These are phyloP conservation scores for Nothoprocta perdicaria DNA, from an alignment of 2,113 vertebrate genomes.

Conservation along the genomic window DNA sequence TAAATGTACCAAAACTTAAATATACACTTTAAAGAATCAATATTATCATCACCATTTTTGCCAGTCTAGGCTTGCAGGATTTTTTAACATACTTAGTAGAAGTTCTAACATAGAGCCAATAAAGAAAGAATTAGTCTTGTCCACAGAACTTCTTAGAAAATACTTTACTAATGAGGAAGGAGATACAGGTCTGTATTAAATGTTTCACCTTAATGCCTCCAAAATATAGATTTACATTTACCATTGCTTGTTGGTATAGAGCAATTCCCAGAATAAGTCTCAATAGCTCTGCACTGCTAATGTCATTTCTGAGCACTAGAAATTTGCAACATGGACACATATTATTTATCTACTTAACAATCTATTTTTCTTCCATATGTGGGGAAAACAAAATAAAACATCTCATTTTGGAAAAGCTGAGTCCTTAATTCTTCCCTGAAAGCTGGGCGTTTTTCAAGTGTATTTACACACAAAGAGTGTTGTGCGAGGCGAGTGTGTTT, in stretches of 20 bases:
- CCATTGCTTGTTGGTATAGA: not conserved
- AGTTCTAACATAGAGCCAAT: not conserved
- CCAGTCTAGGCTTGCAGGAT: not conserved
- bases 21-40: not conserved
- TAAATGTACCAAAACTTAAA: not conserved
- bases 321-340: not conserved
- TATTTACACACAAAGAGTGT: not conserved
- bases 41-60: not conserved
- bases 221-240: not conserved
- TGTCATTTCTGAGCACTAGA: not conserved
- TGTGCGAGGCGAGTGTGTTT: not conserved
- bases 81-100: not conserved
- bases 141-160: not conserved
- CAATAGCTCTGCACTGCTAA: not conserved
- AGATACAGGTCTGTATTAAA: not conserved
- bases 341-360: not conserved
- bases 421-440: not conserved
- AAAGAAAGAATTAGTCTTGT: not conserved
- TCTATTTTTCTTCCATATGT: not conserved
- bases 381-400: not conserved
- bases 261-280: not conserved
- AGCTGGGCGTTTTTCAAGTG: not conserved
- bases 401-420: not conserved
- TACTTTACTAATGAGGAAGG: not conserved
- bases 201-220: not conserved